phyloP scores from a whole-genome alignment of 2,888 invertebrate genomes.

The Alcis repandata region DNA sequence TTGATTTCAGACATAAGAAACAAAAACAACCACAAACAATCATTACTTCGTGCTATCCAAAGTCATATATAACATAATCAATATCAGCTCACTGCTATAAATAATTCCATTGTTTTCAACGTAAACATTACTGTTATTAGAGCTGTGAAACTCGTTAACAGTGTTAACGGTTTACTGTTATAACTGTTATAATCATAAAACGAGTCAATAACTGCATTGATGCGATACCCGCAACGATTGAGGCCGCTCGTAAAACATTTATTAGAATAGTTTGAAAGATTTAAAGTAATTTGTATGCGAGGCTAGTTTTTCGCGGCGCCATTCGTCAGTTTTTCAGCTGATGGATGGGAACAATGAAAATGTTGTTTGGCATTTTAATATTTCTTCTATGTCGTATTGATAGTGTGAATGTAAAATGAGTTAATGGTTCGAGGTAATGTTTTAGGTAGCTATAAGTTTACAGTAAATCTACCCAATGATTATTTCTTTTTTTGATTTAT shows the following conservation, averaged over 20 bases:
- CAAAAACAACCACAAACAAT: background rate
- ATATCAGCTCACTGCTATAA: constrained; percentile 15
- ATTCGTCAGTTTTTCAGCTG: background rate
- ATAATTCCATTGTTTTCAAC: constrained; percentile 30
- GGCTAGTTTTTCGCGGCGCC: constrained; percentile 7
- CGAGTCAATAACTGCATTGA: constrained; percentile 31
- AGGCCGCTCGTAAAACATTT: constrained; percentile 29
- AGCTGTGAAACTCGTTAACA: constrained; percentile 24
- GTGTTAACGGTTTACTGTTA: constrained; percentile 18
- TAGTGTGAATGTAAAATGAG: too few species aligned
- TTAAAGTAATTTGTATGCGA: constrained; percentile 16
- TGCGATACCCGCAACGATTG: constrained; percentile 32
- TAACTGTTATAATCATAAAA: constrained; percentile 24
- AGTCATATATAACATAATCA: background rate
- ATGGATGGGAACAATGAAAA: background rate
- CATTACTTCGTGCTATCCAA: background rate
- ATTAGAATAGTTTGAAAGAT: constrained; percentile 26
- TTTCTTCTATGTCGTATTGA: background rate
- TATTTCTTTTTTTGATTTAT: too few species aligned
- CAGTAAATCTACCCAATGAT: too few species aligned
- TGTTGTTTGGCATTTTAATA: background rate
- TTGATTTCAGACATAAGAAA: background rate
- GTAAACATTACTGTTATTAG: constrained; percentile 9
- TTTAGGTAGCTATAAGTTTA: too few species aligned
- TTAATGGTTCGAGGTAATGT: too few species aligned